Evolutionary conservation across 30 jellyfish, hydroid and myxozoan genomes (phyloP).

Genomic region (Aurelia sp.): DNA sequence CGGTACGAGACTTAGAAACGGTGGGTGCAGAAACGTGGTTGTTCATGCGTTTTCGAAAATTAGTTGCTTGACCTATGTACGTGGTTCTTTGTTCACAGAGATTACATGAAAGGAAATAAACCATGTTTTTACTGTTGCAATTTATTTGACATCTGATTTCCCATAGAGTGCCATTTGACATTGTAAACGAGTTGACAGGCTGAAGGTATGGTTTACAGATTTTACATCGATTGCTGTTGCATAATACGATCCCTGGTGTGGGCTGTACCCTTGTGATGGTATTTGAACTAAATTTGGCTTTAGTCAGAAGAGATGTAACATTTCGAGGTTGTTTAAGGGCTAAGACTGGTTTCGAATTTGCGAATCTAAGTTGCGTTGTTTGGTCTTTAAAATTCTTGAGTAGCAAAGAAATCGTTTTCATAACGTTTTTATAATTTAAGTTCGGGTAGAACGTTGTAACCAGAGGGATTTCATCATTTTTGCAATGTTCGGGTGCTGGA

Average conservation of each 20-base stretch:
- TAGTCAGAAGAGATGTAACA: no score
- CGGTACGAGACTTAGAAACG: neutral
- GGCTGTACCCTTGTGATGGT: no score
- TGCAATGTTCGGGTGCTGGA: no score
- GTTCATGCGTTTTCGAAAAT: neutral
- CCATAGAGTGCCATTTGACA: conserved; percentile 25
- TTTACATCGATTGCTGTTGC: neutral
- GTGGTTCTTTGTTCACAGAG: neutral
- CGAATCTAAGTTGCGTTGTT: no score
- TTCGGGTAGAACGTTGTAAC: no score
- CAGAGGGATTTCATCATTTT: no score
- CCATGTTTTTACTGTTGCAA: conserved; percentile 9
- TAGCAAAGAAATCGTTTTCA: no score
- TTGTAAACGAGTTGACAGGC: neutral
- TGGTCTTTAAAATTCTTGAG: no score
- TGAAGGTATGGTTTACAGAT: conserved; percentile 1
- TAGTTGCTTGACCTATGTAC: neutral
- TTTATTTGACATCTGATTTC: conserved; percentile 10
- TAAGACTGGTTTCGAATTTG: no score
- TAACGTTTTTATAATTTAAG: no score
- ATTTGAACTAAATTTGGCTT: neutral
- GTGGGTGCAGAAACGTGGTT: neutral
- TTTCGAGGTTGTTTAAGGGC: no score
- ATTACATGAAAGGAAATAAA: neutral
- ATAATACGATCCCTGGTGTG: neutral